Conservation (phyloP, 2,797 vertebrate genomes). For the Sebastes umbrosus region DNA sequence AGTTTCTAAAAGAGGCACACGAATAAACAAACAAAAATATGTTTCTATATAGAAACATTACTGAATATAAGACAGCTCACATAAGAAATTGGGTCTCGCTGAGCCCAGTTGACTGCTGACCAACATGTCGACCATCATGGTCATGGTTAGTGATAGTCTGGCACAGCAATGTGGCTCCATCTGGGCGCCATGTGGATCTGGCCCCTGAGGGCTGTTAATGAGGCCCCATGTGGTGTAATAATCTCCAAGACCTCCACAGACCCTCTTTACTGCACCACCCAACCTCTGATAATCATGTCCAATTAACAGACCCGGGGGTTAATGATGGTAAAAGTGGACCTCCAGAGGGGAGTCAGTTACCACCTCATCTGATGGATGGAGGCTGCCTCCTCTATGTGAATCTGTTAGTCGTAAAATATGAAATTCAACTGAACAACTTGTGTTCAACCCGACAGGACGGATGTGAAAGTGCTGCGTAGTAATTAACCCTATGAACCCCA, state of each 20-base stretch:
- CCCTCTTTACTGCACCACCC: neutral
- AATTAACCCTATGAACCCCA: neutral
- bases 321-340: neutral
- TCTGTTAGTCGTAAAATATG: too few species aligned
- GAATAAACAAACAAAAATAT: too few species aligned
- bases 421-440: too few species aligned
- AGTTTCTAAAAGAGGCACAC: too few species aligned
- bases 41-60: too few species aligned
- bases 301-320: too few species aligned
- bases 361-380: neutral
- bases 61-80: too few species aligned
- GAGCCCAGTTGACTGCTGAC: neutral
- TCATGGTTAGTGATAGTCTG: neutral
- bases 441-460: neutral
- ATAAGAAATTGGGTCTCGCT: too few species aligned
- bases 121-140: neutral
- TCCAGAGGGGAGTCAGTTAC: neutral
- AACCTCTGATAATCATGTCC: neutral
- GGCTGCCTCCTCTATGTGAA: too few species aligned
- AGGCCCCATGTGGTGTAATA: conserved; percentile 4
- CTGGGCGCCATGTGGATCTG: neutral
- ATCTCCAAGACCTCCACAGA: neutral
- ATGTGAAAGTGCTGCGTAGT: neutral
- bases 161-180: neutral
- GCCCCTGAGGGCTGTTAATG: neutral